phyloP scores from a whole-genome alignment of 2,113 vertebrate genomes.

The Camelus dromedarius region DNA sequence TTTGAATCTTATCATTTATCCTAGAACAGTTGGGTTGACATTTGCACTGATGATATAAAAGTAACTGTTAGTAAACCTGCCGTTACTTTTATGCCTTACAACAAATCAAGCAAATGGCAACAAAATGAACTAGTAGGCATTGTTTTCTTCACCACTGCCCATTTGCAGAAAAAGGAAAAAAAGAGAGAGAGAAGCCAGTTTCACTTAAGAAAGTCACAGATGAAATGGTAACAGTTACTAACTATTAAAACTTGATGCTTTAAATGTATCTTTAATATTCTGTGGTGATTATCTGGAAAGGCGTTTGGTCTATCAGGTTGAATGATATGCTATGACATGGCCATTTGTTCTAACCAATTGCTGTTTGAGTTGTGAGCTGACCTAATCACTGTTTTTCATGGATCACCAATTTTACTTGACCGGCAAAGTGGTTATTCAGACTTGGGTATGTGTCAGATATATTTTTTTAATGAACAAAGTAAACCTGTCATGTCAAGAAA shows the following conservation, averaged over 20 bases:
- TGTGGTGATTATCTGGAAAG: background rate
- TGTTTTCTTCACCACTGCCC: background rate
- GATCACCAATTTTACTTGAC: background rate
- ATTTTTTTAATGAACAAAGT: conserved; percentile 20
- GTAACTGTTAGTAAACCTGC: background rate
- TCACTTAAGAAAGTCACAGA: background rate
- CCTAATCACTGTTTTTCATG: background rate
- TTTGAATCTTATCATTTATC: background rate
- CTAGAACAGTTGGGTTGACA: background rate
- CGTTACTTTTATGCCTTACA: background rate
- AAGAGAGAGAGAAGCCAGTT: background rate
- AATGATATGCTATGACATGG: background rate
- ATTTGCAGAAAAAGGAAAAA: background rate
- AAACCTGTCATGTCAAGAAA: conserved; percentile 38
- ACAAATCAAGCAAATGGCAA: background rate
- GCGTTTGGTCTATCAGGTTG: background rate
- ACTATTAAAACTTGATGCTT: conserved; percentile 4
- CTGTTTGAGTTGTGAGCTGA: background rate
- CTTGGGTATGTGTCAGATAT: background rate
- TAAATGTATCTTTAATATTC: conserved; percentile 12
- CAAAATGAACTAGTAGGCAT: background rate
- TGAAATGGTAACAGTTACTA: background rate
- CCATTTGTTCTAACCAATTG: conserved; percentile 17
- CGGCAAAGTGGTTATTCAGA: conserved; percentile 17
- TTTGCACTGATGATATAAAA: background rate